phyloP scores from a whole-genome alignment of 2,113 vertebrate genomes.

The Lepidothrix coronata region DNA sequence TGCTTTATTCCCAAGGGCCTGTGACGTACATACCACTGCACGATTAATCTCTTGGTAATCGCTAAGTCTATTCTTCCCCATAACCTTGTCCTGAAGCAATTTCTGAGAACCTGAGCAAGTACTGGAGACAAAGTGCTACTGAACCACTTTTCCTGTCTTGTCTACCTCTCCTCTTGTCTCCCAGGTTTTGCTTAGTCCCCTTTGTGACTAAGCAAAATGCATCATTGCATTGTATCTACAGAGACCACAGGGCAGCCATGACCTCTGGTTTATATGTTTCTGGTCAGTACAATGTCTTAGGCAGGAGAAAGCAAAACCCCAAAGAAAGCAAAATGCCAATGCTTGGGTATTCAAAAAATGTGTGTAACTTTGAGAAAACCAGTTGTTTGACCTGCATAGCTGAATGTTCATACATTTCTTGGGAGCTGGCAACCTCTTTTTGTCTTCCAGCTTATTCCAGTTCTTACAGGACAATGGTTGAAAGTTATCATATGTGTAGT shows the following conservation, averaged over 20 bases:
- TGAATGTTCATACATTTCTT: neutral
- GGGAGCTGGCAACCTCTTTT: neutral
- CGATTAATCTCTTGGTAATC: neutral
- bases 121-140: neutral
- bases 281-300: neutral
- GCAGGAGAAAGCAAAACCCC: neutral
- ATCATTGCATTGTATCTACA: neutral
- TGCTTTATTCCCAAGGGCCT: conserved; percentile 29
- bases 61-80: neutral
- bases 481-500: neutral
- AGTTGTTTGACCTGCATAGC: neutral
- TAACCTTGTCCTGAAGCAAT: conserved; percentile 21
- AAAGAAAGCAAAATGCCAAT: neutral
- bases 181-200: neutral
- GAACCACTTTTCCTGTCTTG: neutral
- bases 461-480: neutral
- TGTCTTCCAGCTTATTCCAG: neutral
- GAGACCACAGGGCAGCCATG: neutral
- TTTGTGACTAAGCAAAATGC: neutral
- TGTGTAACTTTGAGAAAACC: neutral
- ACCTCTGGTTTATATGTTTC: neutral
- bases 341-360: neutral
- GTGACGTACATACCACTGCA: neutral
- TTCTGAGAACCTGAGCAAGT: neutral
- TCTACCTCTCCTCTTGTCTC: neutral